phyloP scores from a whole-genome alignment of 2,113 vertebrate species.

The Benitochromis conjunctus region DNA sequence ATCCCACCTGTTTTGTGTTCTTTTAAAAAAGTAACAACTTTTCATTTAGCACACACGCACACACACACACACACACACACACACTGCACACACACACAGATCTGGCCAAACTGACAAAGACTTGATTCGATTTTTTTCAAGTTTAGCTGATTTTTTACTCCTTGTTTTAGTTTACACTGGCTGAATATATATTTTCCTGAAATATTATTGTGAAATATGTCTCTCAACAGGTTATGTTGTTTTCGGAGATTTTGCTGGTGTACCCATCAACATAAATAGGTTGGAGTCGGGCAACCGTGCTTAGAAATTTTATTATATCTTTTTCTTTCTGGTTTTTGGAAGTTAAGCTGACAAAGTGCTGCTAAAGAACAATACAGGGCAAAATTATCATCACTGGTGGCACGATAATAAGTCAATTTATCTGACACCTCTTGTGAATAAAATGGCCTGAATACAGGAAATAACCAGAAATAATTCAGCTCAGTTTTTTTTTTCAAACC shows the following conservation, averaged over 20 bases:
- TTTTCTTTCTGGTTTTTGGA: not conserved
- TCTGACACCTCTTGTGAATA: not conserved
- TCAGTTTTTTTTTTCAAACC: constrained; percentile 1
- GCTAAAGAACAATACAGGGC: not conserved
- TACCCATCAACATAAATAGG: not conserved
- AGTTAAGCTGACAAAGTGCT: not conserved
- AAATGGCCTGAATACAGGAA: not conserved
- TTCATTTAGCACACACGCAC: not conserved
- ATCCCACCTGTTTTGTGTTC: not conserved
- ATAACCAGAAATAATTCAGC: not conserved
- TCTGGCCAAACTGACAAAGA: not conserved
- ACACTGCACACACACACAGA: too few species aligned
- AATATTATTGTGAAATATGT: not conserved
- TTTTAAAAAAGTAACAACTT: not conserved
- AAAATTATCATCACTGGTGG: not conserved
- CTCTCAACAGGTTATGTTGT: not conserved
- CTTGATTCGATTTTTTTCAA: fast-evolving
- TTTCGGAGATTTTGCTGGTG: not conserved
- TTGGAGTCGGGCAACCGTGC: not conserved
- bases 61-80: too few species aligned
- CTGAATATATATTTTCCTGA: not conserved
- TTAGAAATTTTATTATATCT: not conserved
- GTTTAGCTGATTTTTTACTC: not conserved
- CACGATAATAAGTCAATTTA: not conserved
- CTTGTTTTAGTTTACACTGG: not conserved